Conservation (phyloP, 2,113 vertebrate species). For the Sula dactylatra region DNA sequence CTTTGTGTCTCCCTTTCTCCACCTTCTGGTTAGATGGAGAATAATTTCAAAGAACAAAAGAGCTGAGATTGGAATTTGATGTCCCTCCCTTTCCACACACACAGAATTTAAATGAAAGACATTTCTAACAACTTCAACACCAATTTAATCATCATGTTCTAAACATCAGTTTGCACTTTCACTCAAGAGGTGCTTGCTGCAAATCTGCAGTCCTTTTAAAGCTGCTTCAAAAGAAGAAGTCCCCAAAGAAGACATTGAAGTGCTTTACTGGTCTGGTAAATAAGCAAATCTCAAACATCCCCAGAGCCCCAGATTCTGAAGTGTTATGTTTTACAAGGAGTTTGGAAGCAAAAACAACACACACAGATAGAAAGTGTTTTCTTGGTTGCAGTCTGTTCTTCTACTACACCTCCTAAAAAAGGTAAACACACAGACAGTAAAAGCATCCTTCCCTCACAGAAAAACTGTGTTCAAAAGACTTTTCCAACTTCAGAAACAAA, state of each 20-base stretch:
- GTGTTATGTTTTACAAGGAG: neutral
- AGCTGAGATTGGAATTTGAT: neutral
- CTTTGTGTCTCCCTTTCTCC: conserved; percentile 23
- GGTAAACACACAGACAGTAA: neutral
- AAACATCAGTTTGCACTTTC: neutral
- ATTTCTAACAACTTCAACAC: neutral
- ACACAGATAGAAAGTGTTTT: neutral
- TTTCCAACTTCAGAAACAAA: neutral
- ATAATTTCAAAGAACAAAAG: conserved; percentile 35
- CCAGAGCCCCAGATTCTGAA: neutral
- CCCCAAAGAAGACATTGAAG: neutral
- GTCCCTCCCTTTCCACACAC: neutral
- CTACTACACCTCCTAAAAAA: neutral
- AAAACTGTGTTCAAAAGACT: neutral
- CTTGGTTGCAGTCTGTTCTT: neutral
- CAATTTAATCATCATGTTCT: neutral
- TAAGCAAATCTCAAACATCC: neutral
- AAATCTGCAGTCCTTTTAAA: neutral
- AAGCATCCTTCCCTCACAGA: neutral
- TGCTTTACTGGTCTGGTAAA: neutral
- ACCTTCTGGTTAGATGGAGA: conserved; percentile 36
- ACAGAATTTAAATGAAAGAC: neutral
- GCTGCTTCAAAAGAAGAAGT: neutral
- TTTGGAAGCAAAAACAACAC: neutral
- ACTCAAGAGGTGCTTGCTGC: neutral